Evolutionary conservation across 2,888 invertebrate genomes (phyloP).

Genomic region (Oasisia sp.): DNA sequence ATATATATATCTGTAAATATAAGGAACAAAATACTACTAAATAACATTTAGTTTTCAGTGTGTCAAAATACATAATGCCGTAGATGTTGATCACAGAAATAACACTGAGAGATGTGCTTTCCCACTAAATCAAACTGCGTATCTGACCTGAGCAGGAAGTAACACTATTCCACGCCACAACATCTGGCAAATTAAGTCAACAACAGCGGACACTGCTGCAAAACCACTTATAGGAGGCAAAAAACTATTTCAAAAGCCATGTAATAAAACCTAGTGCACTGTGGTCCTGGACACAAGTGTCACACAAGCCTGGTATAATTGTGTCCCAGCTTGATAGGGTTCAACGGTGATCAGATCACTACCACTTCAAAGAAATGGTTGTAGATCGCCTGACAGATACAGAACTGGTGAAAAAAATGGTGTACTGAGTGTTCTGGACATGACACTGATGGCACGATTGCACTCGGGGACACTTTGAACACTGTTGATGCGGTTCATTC

Average conservation of each 20-base stretch:
- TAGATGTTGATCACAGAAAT: neutral
- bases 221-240: neutral
- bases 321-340: neutral
- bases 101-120: neutral
- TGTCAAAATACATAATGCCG: neutral
- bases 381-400: neutral
- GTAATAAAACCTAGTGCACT: neutral
- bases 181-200: neutral
- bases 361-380: neutral
- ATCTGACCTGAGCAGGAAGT: neutral
- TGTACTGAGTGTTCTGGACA: neutral
- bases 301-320: neutral
- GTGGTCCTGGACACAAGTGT: neutral
- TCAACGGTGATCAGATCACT: neutral
- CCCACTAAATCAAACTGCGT: neutral
- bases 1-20: neutral
- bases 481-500: neutral
- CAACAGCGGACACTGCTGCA: neutral
- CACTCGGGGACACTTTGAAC: neutral
- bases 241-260: neutral
- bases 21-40: neutral
- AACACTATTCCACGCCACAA: neutral
- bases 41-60: neutral
- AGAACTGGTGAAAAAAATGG: neutral
- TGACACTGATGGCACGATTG: neutral